Base-by-base conservation (phyloP, 2,888 invertebrate genomes). In the Bimastos eiseni region DNA sequence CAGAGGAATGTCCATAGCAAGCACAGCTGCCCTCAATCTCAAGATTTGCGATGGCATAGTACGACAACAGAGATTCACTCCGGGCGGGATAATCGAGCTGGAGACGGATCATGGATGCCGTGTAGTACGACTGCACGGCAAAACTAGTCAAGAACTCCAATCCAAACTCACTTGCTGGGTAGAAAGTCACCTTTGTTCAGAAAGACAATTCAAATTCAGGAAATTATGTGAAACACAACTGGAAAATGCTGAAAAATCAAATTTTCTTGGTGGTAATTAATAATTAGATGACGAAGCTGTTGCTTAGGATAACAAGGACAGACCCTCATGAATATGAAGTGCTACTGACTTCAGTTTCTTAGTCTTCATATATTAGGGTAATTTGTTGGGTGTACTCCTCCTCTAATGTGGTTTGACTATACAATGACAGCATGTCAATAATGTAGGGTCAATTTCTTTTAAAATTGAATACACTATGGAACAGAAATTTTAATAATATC, bases 21-120 rank as follows among this genome's bases (percentile, higher is more conserved):
- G 92, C 90, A 91, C 93, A 93, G 41, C 91, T 91, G 8, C 93
- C 93, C 1, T 92, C 90, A 24, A 93, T 90, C n/a, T 92, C 91
- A n/a, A 93, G 91, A 90, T 93, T 92, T 15, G 93, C 92, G 4
- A 93, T 90, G 15, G 92, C 92, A 89, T 93, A 93, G 89, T 93
- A 93, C 17, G 93, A 93, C 44, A 89, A 89, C 21, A 92, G 88
- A 21, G 92, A 91, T n/a, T 91, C 86, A 30, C 44, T 86, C 49
- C 90, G 55, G 13, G 92, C 90, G n/a, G 93, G 93, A 34, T 91
- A 37, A 0, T 91, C 89, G 4, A 93, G 91, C 19, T 91, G 88
- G n/a, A 93, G 86, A 21, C 92, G 90, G 4, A 93, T 34, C 0
- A 92, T 92, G 8, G 92, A 91, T 11, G 93, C 91, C 88, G 91